A percentile compares a stretch with the other conserved stretches of the same genome.
Conservation (phyloP, 1,140 invertebrate species). For the Aphaenogaster ashmeadi region DNA sequence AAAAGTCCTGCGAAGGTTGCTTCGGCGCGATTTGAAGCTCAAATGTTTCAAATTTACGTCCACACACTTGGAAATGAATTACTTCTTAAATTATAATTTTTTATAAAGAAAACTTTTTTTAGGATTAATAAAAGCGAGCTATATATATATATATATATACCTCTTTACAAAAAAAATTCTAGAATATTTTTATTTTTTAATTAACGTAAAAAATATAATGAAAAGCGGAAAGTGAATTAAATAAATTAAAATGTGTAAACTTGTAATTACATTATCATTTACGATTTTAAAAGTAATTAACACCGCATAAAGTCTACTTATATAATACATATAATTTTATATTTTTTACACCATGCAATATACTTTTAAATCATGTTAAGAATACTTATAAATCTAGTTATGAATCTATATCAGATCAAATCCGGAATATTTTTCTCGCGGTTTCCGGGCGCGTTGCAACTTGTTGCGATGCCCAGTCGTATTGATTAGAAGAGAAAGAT, state of each 20-base stretch:
- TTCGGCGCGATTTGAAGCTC: not conserved
- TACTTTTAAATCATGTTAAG: not conserved
- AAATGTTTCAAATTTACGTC: not conserved
- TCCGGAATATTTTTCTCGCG: not conserved
- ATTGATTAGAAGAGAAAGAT: conserved; percentile 78
- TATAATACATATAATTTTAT: conserved; percentile 3
- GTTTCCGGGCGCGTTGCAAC: conserved; percentile 68
- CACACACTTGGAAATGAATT: not conserved
- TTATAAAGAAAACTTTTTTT: not conserved
- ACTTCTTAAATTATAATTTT: not conserved
- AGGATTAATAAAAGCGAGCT: not conserved
- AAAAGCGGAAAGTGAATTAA: not conserved
- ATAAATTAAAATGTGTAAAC: not conserved
- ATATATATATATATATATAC: no score
- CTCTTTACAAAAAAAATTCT: not conserved
- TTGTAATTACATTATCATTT: not conserved
- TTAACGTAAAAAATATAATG: not conserved
- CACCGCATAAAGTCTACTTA: not conserved
- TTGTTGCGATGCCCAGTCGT: conserved; percentile 79
- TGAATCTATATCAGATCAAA: not conserved
- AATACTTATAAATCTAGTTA: conserved; percentile 9
- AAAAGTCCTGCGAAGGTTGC: not conserved
- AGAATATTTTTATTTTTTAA: not conserved
- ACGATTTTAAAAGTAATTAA: not conserved
- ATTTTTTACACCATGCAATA: not conserved